Base-by-base conservation (phyloP, 2,888 invertebrate genomes). In the Platerodrilus igneus region DNA sequence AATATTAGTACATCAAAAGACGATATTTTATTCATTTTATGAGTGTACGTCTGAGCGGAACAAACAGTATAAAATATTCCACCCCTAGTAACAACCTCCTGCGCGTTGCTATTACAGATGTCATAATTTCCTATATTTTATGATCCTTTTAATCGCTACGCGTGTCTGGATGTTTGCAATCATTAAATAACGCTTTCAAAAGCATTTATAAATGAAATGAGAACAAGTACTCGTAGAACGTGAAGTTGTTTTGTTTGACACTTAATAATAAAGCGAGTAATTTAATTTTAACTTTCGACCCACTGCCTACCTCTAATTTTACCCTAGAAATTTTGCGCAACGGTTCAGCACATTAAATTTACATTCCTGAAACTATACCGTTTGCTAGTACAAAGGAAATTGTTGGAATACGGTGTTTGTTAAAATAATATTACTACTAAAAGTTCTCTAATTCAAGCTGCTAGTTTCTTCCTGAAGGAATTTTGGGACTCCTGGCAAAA, bases 131-230 rank as follows among this genome's bases (percentile, higher is more conserved):
- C 56, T 51, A 57, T 57, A 58, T 50, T 59, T 59, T 58, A 59
- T 54, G 52, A 51, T 52, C 50, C 50, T 54, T 59, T 57, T 59
- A 60, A 57, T 56, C 54, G 54, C 47, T 48, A 49, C 54, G 55
- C 56, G 53, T 55, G 53, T 56, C 53, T 56, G 55, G 52, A 50
- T 57, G 54, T 59, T 59, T 56, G 53, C 56, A 47, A 51, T 51
- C 56, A 57, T 59, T 59, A 58, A 58, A 59, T 58, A 56, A 55
- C 58, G 55, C 56, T 58, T 58, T 57, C 54, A 54, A 57, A 56
- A 57, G 52, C 53, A 57, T 58, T 58, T 30, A 31, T 26, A 38
- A 43, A 38, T 38, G 37, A 43, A 43, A 37, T 38, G 31, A 23
- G 35, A n/a, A n/a, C n/a, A n/a, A 43, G 35, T 38, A 28, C 30